Conservation (phyloP, 2,888 invertebrate species). For the Sinodicranocentrus sp. region DNA sequence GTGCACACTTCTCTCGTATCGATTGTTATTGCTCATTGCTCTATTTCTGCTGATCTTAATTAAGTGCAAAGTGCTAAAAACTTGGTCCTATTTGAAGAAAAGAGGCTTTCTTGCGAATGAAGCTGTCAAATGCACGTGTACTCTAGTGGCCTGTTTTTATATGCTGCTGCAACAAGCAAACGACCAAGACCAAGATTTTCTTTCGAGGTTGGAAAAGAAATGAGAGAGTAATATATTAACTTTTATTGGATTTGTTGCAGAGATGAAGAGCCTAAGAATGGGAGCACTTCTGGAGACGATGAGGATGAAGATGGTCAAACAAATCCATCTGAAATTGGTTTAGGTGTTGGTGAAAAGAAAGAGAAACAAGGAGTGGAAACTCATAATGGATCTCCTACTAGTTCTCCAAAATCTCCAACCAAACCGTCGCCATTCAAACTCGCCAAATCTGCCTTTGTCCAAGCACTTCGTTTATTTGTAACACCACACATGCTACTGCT, state of each 20-base stretch:
- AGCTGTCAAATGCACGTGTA: constrained; percentile 24
- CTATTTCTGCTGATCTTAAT: background rate
- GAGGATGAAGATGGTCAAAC: constrained; percentile 42
- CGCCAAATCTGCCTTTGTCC: constrained; percentile 84
- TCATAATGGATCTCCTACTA: constrained; percentile 33
- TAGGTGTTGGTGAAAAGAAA: constrained; percentile 33
- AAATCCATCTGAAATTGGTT: constrained; percentile 51
- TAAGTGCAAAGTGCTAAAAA: background rate
- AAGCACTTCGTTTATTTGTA: constrained; percentile 87
- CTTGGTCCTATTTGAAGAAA: too few relatives aligned
- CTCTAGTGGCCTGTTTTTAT: constrained; percentile 11
- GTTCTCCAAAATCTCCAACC: constrained; percentile 13
- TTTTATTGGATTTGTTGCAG: constrained; percentile 48
- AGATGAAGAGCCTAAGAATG: constrained; percentile 36
- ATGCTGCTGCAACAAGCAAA: background rate
- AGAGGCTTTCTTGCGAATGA: background rate
- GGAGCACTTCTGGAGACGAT: constrained; percentile 23
- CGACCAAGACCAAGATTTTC: background rate
- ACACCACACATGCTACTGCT: constrained; percentile 92
- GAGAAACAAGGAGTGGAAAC: constrained; percentile 23
- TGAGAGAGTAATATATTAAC: constrained; percentile 20
- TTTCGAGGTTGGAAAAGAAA: constrained; percentile 9
- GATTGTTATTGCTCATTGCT: background rate
- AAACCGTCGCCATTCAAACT: constrained; percentile 43
- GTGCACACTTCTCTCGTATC: background rate